These are phyloP conservation scores for Alectura lathami DNA, from an alignment of 2,113 vertebrate genomes.

Conservation along the genomic window DNA sequence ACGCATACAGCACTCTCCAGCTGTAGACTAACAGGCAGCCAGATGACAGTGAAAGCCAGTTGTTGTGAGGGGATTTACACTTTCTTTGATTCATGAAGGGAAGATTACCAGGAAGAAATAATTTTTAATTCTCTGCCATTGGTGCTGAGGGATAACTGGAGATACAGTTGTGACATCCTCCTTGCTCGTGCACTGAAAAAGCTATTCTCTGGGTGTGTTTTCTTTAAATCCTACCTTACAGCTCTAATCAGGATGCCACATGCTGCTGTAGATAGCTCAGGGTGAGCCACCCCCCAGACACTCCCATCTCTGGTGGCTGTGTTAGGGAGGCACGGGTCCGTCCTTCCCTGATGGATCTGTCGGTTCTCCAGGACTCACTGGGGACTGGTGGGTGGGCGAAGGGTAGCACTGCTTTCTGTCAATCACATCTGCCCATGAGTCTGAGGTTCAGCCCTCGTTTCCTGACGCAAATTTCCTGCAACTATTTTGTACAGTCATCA, in stretches of 20 bases:
- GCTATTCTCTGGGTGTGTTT: neutral
- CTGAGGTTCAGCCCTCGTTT: neutral
- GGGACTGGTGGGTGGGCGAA: rapidly evolving
- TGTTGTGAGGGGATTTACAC: neutral
- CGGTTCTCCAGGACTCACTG: neutral
- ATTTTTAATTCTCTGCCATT: neutral
- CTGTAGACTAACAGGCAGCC: too few relatives aligned
- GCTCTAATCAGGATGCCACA: neutral
- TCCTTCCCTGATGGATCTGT: rapidly evolving
- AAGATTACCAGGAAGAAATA: neutral
- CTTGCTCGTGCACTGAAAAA: neutral
- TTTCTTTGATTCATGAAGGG: neutral
- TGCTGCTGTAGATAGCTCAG: neutral
- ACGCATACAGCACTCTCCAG: neutral
- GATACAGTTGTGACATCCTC: neutral
- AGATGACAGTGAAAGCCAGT: neutral
- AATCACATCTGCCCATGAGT: neutral
- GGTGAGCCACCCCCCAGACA: neutral
- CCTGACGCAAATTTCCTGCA: neutral
- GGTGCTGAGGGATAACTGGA: neutral
- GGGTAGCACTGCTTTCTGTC: neutral
- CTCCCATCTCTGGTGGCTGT: neutral
- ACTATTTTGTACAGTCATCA: neutral
- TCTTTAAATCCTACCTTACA: neutral
- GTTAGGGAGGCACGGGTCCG: neutral